These are phyloP conservation scores for Nannobrachium achirus DNA, from an alignment of 2,113 vertebrate species.

Conservation along the genomic window DNA sequence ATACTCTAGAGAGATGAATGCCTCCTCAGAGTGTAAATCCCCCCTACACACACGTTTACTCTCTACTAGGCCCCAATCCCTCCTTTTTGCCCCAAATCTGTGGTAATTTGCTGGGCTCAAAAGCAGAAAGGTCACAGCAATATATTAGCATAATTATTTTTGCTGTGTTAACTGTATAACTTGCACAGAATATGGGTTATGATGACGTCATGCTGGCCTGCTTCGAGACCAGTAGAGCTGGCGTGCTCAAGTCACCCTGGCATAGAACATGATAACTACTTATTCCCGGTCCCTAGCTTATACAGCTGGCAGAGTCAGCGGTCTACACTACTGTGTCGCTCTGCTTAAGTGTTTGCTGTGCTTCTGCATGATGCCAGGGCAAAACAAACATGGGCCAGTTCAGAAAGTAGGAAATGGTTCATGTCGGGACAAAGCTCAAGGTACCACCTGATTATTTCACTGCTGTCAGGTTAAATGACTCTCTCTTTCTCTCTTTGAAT, in stretches of 20 bases:
- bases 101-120: neutral
- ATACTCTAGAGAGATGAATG: neutral
- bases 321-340: neutral
- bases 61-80: neutral
- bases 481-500: no score
- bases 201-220: neutral
- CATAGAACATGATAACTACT: neutral
- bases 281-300: neutral
- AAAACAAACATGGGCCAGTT: neutral
- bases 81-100: neutral
- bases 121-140: neutral
- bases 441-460: neutral
- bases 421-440: neutral
- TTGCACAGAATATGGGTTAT: neutral
- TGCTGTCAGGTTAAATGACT: neutral
- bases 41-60: neutral
- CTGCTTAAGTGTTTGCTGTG: neutral
- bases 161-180: neutral
- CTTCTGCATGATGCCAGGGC: neutral
- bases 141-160: neutral
- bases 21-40: slow-evolving; percentile 12
- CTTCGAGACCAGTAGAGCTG: neutral
- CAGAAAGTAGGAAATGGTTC: neutral
- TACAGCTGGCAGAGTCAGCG: neutral
- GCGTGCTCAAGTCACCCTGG: neutral